Percentiles rank a stretch among this genome's conserved stretches.
Conservation (phyloP, 1,140 invertebrate genomes). For the Drosophila repletoides region DNA sequence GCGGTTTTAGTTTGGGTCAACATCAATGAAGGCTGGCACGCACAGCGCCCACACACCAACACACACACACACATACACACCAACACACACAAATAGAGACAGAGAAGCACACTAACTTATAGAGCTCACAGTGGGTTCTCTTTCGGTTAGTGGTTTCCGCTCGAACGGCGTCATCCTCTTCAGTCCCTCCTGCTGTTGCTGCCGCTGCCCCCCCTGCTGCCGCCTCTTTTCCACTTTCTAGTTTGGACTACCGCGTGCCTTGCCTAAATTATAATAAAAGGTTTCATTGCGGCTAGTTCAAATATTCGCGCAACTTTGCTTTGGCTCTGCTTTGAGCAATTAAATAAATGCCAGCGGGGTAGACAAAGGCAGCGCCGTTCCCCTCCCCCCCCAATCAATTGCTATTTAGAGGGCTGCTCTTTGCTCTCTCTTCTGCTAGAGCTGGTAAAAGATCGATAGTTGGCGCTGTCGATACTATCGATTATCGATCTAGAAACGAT, state of each 20-base stretch:
- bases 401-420: no score
- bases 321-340: slow-evolving; percentile 58
- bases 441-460: not conserved
- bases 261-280: slow-evolving; percentile 76
- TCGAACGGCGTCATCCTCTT: slow-evolving; percentile 26
- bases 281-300: slow-evolving; percentile 52
- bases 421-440: not conserved
- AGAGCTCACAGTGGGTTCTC: slow-evolving; percentile 5
- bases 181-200: slow-evolving; percentile 8
- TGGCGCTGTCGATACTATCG: no score
- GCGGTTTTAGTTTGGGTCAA: slow-evolving; percentile 74
- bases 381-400: slow-evolving; percentile 28
- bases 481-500: no score
- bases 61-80: not conserved
- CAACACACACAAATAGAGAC: not conserved
- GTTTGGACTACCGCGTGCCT: slow-evolving; percentile 35
- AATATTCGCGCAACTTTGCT: slow-evolving; percentile 48
- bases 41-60: slow-evolving; percentile 27
- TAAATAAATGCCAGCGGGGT: slow-evolving; percentile 45
- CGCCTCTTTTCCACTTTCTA: slow-evolving; percentile 11
- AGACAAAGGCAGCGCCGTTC: slow-evolving; percentile 30
- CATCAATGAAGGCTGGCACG: slow-evolving; percentile 62
- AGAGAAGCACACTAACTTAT: no score
- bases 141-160: slow-evolving; percentile 56
- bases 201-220: not conserved